Evolutionary conservation across 2,888 invertebrate genomes (phyloP), one percentile per base, ranked within the genome.

Genomic region (Choristoneura rosaceana): DNA sequence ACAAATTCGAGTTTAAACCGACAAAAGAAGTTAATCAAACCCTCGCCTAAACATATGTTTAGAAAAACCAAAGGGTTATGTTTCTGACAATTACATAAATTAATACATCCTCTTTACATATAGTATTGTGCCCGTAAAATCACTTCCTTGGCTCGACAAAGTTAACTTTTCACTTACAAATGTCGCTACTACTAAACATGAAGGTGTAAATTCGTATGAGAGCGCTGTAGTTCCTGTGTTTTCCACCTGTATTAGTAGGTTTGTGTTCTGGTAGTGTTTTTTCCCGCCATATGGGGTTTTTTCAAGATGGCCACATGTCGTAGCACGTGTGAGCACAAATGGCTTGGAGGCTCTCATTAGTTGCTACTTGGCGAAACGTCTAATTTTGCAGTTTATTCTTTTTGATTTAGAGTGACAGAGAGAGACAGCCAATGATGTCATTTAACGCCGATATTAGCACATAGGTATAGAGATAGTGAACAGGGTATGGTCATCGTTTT

Each of bases 1-100:
- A 92, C 86, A 93, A 88, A 92, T 90, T 89, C 88, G 84, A 90
- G 86, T 91, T 91, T 91, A 93, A 93, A 91, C 83, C 83, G 74
- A 86, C 87, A 84, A 86, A 84, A 85, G 81, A 81, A 84, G 85
- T 87, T 90, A 90, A 92, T 91, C 90, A 87, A 82, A 81, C 78
- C 79, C 74, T 77, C 77, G 79, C 80, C 84, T 82, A 86, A 90
- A 89, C 92, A 93, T 88, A 90, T 93, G 92, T 88, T 90, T 90
- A 82, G 82, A 82, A 82, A 85, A 84, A 81, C 77, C 76, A 85
- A 92, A 91, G 92, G 93, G 91, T 91, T 93, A 78, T 69, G 73
- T 73, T 68, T 73, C 73, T 60, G 88, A 91, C 88, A 90, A 91
- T 92, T 90, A 91, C 85, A 91, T 92, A 92, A 92, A 92, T 93